Percentiles rank a stretch among this genome's conserved stretches.
Conservation (phyloP, 2,113 vertebrate species). For the Gasterosteus aculeatus region DNA sequence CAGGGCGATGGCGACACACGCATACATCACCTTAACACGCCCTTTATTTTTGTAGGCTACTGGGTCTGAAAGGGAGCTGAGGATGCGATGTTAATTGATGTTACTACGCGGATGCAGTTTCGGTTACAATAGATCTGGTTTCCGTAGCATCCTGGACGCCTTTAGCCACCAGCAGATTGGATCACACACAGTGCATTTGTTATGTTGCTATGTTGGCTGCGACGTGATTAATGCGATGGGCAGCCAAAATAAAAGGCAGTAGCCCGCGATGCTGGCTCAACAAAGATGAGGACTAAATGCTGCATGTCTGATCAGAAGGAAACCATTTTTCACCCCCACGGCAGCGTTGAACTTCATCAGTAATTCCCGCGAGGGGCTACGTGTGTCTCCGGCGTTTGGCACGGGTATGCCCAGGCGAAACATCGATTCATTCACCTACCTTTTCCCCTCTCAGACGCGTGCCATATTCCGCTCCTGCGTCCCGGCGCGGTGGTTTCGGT, state of each 20-base stretch:
- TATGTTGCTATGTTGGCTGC: background rate
- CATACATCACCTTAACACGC: slow-evolving; percentile 12
- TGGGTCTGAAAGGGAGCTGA: background rate
- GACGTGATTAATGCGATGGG: background rate
- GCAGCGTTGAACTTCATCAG: slow-evolving; percentile 65
- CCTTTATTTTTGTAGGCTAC: slow-evolving; percentile 20
- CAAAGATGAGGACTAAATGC: background rate
- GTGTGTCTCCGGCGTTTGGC: slow-evolving; percentile 20
- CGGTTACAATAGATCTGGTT: slow-evolving; percentile 51
- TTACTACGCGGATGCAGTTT: slow-evolving; percentile 44
- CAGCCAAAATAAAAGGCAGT: background rate
- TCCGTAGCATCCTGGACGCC: slow-evolving; percentile 32
- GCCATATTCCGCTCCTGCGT: slow-evolving; percentile 31
- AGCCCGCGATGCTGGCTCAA: background rate
- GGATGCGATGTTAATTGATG: slow-evolving; percentile 37
- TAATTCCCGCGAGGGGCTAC: slow-evolving; percentile 42
- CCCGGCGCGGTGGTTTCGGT: slow-evolving; percentile 11
- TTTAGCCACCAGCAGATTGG: slow-evolving; percentile 11
- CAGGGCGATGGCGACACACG: slow-evolving; percentile 37
- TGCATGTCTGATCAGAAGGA: slow-evolving; percentile 25
- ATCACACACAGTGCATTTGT: slow-evolving; percentile 10
- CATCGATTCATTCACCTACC: slow-evolving; percentile 48
- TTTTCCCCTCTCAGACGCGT: slow-evolving; percentile 25
- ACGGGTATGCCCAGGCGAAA: slow-evolving; percentile 3
- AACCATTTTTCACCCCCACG: slow-evolving; percentile 44